Conservation (phyloP, 2,113 vertebrate genomes). For the Microtus oregoni region DNA sequence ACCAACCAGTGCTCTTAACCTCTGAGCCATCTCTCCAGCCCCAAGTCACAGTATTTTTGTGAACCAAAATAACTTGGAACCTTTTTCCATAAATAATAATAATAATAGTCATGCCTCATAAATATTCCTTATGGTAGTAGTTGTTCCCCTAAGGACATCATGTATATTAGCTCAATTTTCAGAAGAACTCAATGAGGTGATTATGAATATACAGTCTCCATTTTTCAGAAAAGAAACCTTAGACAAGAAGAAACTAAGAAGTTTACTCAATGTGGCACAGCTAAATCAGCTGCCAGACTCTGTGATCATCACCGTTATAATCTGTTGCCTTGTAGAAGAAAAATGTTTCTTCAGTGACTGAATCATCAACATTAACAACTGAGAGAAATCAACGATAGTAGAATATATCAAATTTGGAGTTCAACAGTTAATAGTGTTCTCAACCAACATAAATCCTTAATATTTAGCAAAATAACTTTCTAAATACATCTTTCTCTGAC, state of each 20-base stretch:
- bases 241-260: conserved; percentile 1
- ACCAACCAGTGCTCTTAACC: no score
- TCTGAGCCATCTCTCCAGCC: no score
- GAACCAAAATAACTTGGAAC: conserved; percentile 3
- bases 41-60: conserved; percentile 25
- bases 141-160: neutral
- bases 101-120: neutral
- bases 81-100: neutral
- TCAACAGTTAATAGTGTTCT: neutral
- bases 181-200: neutral
- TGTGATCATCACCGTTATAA: neutral
- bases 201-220: conserved; percentile 2
- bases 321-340: neutral
- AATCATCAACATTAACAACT: neutral
- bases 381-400: neutral
- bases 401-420: conserved; percentile 2
- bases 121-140: neutral
- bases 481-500: neutral
- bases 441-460: neutral
- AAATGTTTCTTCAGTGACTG: neutral
- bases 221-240: conserved; percentile 23
- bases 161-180: conserved; percentile 8
- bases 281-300: neutral
- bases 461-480: conserved; percentile 20
- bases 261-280: neutral